Conservation (phyloP, 2,888 invertebrate genomes). For the Panorpa germanica region DNA sequence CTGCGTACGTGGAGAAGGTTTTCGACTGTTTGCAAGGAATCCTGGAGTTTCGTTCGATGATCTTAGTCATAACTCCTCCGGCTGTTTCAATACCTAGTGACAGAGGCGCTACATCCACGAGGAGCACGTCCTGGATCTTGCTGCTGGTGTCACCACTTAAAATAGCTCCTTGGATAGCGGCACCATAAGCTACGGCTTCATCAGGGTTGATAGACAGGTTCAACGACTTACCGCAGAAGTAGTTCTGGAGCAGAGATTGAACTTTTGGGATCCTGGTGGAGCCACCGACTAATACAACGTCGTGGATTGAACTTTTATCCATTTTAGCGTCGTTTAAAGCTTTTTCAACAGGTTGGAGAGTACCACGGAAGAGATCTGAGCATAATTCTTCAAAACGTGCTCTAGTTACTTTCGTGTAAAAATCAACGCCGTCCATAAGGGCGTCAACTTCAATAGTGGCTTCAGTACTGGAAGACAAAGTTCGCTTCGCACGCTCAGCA, state of each 20-base stretch:
- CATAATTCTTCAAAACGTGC: slow-evolving; percentile 82
- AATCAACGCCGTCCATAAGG: slow-evolving; percentile 74
- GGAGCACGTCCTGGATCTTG: slow-evolving; percentile 61
- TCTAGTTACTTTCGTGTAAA: slow-evolving; percentile 68
- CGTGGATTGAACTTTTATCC: slow-evolving; percentile 61
- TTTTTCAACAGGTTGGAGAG: slow-evolving; percentile 65
- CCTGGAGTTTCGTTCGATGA: slow-evolving; percentile 66
- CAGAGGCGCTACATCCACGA: slow-evolving; percentile 64
- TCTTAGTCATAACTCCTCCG: slow-evolving; percentile 67
- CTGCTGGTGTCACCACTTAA: slow-evolving; percentile 52
- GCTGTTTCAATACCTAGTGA: slow-evolving; percentile 70
- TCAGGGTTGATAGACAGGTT: slow-evolving; percentile 87
- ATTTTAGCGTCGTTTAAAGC: slow-evolving; percentile 65
- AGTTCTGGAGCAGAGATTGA: slow-evolving; percentile 69
- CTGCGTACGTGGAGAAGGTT: slow-evolving; percentile 77
- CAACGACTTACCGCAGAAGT: slow-evolving; percentile 62
- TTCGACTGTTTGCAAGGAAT: slow-evolving; percentile 66
- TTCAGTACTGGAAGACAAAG: slow-evolving; percentile 56
- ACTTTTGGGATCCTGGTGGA: slow-evolving; percentile 85
- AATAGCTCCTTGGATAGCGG: slow-evolving; percentile 87
- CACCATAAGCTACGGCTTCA: slow-evolving; percentile 85
- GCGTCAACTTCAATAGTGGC: slow-evolving; percentile 79
- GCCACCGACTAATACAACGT: slow-evolving; percentile 75
- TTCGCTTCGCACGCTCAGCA: slow-evolving; percentile 64
- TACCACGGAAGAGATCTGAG: slow-evolving; percentile 51